Evolutionary conservation across 2,113 vertebrate genomes (phyloP), one percentile per base, ranked within the genome.

Genomic region (Coracopsis vasa): DNA sequence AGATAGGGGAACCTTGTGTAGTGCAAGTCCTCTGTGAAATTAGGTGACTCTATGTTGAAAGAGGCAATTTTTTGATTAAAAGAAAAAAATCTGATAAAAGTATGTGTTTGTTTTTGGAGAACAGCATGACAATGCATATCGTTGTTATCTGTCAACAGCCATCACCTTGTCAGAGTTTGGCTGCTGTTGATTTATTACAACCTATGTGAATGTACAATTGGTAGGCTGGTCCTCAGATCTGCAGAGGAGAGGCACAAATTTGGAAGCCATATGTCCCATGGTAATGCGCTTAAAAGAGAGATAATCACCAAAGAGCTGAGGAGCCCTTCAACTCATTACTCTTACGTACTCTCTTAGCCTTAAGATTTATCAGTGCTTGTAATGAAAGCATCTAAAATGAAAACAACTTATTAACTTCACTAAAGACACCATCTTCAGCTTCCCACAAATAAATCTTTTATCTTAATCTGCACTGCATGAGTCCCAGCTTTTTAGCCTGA

Each of bases 21-120:
- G 82, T 61, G 62, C 77, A 86, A 97, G 88, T 96, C 92, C 94
- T 96, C 86, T 96, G 94, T 94, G 94, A 97, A 97, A 97, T 97
- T 96, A 97, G 95, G 91, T 97, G 94, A 92, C 91, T 88, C 83
- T 78, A 10, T 85, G 91, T 92, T 90, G 96, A 70, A 93, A 95
- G 94, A 97, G 90, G 92, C 96, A 97, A 97, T 97, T 97, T 97
- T 97, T 97, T 97, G 96, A 97, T 97, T 97, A 97, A 97, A 97
- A 95, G 95, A 82, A 96, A 91, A 84, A 81, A 94, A 97, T 97
- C 97, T 96, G 97, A 97, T 97, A 97, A 97, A 96, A 97, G 86
- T 84, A 51, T 91, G 86, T 97, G 88, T 97, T 98, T 97, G 96
- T 96, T 97, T 98, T 98, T 92, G 93, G 94, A 97, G 96, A 97